A percentile compares a stretch with the other conserved stretches of the same genome.
Conservation (phyloP, 2,888 invertebrate genomes). For the Sminthurides aquaticus region DNA sequence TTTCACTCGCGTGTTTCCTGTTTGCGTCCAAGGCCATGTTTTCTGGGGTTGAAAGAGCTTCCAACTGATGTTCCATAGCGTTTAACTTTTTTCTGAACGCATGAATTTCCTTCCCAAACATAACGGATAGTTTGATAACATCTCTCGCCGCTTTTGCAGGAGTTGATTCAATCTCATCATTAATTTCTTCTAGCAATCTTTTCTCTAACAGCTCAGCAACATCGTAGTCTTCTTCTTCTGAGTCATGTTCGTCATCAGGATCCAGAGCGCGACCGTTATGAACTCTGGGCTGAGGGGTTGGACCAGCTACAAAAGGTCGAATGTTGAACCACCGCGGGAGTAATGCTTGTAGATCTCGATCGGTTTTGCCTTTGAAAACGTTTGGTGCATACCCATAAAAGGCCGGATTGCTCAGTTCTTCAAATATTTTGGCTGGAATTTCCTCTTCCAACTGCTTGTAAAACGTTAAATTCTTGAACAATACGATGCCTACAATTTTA, state of each 20-base stretch:
- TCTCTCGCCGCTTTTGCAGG: no score
- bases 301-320: background rate
- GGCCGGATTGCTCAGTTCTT: background rate
- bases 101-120: background rate
- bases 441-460: background rate
- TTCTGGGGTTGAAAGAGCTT: background rate
- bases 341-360: background rate
- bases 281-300: background rate
- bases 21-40: background rate
- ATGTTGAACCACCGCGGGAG: background rate
- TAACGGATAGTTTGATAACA: no score
- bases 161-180: background rate
- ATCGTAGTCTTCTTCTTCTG: constrained; percentile 38
- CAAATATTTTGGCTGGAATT: background rate
- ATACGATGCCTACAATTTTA: background rate
- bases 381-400: background rate
- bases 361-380: background rate
- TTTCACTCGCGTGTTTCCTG: constrained; percentile 22
- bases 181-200: constrained; percentile 32
- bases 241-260: constrained; percentile 10
- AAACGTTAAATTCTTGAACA: background rate
- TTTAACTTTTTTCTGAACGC: background rate
- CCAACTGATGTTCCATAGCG: background rate
- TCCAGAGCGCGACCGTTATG: background rate
- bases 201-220: constrained; percentile 35